Base-by-base conservation (phyloP, 2,888 invertebrate species). In the Alsophila aescularia region DNA sequence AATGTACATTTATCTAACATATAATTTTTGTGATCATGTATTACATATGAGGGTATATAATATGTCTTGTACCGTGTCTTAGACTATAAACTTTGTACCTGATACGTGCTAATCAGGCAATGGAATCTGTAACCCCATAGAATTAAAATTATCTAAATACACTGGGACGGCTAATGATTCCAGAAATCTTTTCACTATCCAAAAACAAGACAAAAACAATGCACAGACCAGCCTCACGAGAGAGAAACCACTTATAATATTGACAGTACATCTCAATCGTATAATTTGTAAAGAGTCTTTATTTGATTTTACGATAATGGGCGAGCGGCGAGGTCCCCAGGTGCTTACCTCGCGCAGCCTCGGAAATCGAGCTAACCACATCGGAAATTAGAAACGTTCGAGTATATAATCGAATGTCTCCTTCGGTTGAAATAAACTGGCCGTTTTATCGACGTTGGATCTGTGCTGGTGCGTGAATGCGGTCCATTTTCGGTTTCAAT, bases 361-460 rank as follows among this genome's bases (percentile, higher is more conserved):
- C 87, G 91, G 91, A 91, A 91, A 91, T 91, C 90, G 87, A 84
- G 86, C 87, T 90, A 90, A 88, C 89, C 89, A 87, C 87, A 85
- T 86, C 85, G 82, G 91, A 91, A 91, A 91, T 91, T 91, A 91
- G 90, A 88, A 90, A 89, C 83, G 89, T 87, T 90, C 80, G 81
- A 83, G 84, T 82, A 81, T 87, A 83, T 89, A 87, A 90, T 90
- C 89, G 88, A 90, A 90, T 88, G 85, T 85, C 83, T 81, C 72
- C 39, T 75, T 75, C 77, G 77, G 76, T 75, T 76, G 81, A 82
- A 82, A 83, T 83, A 85, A 81, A 85, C 78, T 79, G 74, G 69
- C 67, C 73, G 50, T 62, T 63, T 63, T 75, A 77, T 83, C 77
- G 79, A 79, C 72, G 69, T 62, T 66, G 66, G 62, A 69, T 65